Evolutionary conservation across 2,797 vertebrate species (phyloP), one percentile per base, ranked within the genome.

Genomic region (Pipistrellus kuhlii): DNA sequence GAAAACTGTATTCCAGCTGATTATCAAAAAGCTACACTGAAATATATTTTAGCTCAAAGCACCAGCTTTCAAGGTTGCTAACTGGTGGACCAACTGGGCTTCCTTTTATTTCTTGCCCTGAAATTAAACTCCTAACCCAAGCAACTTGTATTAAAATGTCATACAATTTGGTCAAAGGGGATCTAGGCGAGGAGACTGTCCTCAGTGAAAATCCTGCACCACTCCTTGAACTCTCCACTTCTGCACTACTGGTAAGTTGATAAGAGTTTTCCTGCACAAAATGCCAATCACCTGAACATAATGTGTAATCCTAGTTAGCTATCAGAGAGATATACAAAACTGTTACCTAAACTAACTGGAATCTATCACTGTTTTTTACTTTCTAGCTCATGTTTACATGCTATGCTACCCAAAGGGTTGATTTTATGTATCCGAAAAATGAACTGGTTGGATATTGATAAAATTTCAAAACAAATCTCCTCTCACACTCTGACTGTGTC

Each of bases 121-220:
- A 91, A 96, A 78, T 91, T 87, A 92, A 89, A 85, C 32, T 89
- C 53, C 71, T n/a, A 94, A 68, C 44, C 44, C 55, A 87, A 57
- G 38, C 51, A 84, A 87, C 48, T 15, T 83, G 55, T 44, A 81
- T 38, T 71, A 77, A 89, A 88, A 73, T 10, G 17, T 75, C 35
- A 75, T 27, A 17, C 3, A 53, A 38, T 73, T 73, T 64, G 32
- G 48, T 73, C 46, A 78, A 51, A 88, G 53, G 1, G 4, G 17
- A 25, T 46, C 57, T 12, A 41, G 83, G 38, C 82, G 27, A 51
- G 62, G 62, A 81, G 27, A 69, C 0, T 62, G 27, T n/a, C 32
- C 80, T 27, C 71, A 64, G 2, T n/a, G 62, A 57, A 86, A 57
- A 91, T 27, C 44, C 88, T 35, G 73, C 25, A 88, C 14, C 27